Percentiles rank a stretch among this genome's conserved stretches.
Conservation (phyloP, 1,140 invertebrate genomes). For the Tetraneura akinire region DNA sequence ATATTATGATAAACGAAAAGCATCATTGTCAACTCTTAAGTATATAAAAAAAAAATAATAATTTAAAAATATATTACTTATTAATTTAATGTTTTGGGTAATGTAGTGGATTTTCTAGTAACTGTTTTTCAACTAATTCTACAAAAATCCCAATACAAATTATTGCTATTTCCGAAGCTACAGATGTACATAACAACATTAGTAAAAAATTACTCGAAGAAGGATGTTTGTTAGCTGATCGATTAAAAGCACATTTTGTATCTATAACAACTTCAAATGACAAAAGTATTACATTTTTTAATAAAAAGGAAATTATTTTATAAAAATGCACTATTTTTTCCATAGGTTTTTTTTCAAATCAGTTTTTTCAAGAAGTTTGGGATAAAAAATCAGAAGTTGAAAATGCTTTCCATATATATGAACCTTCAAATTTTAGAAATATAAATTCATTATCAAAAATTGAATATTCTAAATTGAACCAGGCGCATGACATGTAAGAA, state of each 20-base stretch:
- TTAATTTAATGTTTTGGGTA: no score
- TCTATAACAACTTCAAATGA: slow-evolving; percentile 80
- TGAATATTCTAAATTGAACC: slow-evolving; percentile 56
- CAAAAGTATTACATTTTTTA: slow-evolving; percentile 68
- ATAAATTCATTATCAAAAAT: slow-evolving; percentile 58
- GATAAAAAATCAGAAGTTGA: slow-evolving; percentile 94
- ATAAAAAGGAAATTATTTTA: neutral
- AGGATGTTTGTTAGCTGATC: slow-evolving; percentile 88
- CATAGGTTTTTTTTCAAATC: slow-evolving; percentile 92
- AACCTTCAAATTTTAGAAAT: slow-evolving; percentile 62
- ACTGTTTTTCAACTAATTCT: slow-evolving; percentile 92
- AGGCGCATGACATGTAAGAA: slow-evolving; percentile 59
- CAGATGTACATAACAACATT: slow-evolving; percentile 85
- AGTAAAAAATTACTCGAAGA: slow-evolving; percentile 89
- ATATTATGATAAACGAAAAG: slow-evolving; percentile 93
- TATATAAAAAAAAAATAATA: slow-evolving; percentile 58
- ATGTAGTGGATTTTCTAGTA: slow-evolving; percentile 59
- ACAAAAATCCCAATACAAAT: slow-evolving; percentile 93
- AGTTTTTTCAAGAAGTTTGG: slow-evolving; percentile 95
- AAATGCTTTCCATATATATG: slow-evolving; percentile 87
- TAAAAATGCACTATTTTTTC: slow-evolving; percentile 58
- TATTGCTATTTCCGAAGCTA: slow-evolving; percentile 86
- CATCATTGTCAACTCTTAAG: slow-evolving; percentile 90
- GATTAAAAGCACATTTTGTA: slow-evolving; percentile 89
- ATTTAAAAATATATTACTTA: no score